Base-by-base conservation (phyloP, 2,797 vertebrate genomes). In the Miichthys miiuy region DNA sequence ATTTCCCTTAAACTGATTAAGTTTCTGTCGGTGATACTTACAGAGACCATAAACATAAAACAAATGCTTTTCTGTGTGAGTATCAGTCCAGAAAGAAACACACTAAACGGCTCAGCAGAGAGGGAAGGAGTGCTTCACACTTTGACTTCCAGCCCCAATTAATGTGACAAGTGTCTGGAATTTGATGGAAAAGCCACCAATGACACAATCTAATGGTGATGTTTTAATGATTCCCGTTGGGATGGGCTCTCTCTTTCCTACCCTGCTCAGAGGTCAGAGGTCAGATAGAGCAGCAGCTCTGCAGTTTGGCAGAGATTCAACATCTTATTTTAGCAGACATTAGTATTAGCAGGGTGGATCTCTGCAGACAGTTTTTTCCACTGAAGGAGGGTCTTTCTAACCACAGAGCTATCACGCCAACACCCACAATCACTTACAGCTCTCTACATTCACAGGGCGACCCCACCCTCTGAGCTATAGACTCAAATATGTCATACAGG, bases 221-320 rank as follows among this genome's bases (percentile, higher is more conserved):
- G 73, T 54, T 81, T 81, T 85, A 79, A 80, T 73, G 65, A 64
- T 65, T 63, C 44, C 79, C 69, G 4, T 0, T 23, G 79, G 82
- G 79, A 51, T 12, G 3, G 17, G 1, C 2, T 25, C 10, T 54
- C n/a, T 50, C 38, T 63, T 38, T 46, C 30, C 66, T 6, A 38
- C 42, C 10, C 30, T 11, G 71, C 72, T 60, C 60, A 42, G 51
- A 41, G 79, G 83, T 77, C 75, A 68, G 72, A 71, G 65, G 70
- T 77, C 78, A 44, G 21, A 6, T 1, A 6, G 25, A 60, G 70
- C 62, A 67, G 72, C 20, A n/a, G 47, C 57, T 77, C 69, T n/a
- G 27, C 6, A 68, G 44, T 34, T 38, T 50, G 54, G 56, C 21
- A 55, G 12, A 14, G 18, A 46, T 54, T 62, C 55, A 16, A 34